Base-by-base conservation (phyloP, 1,140 invertebrate species). In the Paracyclopina nana region DNA sequence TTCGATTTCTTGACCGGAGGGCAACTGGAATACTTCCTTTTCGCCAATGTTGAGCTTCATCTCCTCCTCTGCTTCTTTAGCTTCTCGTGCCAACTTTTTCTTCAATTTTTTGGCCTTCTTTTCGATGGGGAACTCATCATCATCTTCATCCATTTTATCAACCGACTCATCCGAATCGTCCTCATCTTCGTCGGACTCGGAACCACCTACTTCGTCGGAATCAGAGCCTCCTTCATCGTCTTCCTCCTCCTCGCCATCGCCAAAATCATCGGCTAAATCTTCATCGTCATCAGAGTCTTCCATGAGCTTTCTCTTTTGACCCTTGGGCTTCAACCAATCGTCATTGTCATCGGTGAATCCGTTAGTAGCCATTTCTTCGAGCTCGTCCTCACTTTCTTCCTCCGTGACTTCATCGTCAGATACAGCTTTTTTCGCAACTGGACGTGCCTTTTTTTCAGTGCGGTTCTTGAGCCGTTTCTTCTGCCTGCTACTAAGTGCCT, bases 61-160 rank as follows among this genome's bases (percentile, higher is more conserved):
- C 66, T 87, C 80, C 27, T 70, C 67, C 52, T 66, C 63, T 55
- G 83, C 76, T n/a, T 57, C 57, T 64, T 63, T 68, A 63, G 74
- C 70, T 55, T 79, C 74, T 59, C 73, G 61, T 53, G 72, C 70
- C 61, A 80, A 68, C 60, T 81, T 77, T 57, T 78, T 78, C 59
- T 76, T 76, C 1, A 92, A 64, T 63, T 79, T 83, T 53, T 78
- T 79, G 51, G 81, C 79, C 53, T 77, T 73, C 62, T 78, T 83
- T 68, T 92, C 86, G 63, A 92, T 83, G 1, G 85, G 84, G 26
- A 87, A 62, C 61, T 82, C 61, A 60, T 79, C 76, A 58, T 75
- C 71, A 9, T 51, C 43, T 27, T 9, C 28, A 42, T 46, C 49
- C 4, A 55, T 40, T 3, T 28, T 30, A 4, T 54, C 43, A 22